Percentiles rank a stretch among this genome's conserved stretches.
phyloP scores from a whole-genome alignment of 2,113 vertebrate species.

The Ploceus nigricollis region DNA sequence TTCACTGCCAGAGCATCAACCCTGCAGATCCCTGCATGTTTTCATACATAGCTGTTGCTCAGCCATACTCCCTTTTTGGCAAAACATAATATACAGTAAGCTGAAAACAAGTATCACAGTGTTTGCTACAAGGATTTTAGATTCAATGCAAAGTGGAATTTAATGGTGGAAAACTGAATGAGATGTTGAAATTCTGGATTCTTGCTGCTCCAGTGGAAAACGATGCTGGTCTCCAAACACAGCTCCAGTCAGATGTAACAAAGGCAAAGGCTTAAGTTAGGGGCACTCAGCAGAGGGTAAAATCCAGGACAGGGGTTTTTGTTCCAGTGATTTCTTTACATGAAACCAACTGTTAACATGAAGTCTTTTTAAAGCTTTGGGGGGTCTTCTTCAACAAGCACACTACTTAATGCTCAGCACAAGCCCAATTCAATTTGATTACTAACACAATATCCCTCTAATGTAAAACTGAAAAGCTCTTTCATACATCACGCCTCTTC shows the following conservation, averaged over 20 bases:
- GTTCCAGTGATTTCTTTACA: background rate
- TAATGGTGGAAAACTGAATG: background rate
- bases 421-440: background rate
- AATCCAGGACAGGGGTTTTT: background rate
- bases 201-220: background rate
- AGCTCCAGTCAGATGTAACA: background rate
- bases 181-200: background rate
- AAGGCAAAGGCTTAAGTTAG: background rate
- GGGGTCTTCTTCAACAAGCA: background rate
- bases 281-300: background rate
- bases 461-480: background rate
- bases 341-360: background rate
- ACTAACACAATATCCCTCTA: background rate
- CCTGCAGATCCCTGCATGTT: rapidly evolving
- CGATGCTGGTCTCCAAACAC: background rate
- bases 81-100: background rate
- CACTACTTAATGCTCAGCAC: background rate
- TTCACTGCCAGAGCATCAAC: background rate
- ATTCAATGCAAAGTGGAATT: background rate
- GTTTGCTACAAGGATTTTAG: background rate
- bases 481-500: background rate
- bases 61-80: background rate
- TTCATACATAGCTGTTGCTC: background rate
- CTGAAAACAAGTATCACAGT: background rate
- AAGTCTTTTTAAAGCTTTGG: background rate